Evolutionary conservation across 2,888 invertebrate species (phyloP).

Genomic region (Prionchulus punctatus): DNA sequence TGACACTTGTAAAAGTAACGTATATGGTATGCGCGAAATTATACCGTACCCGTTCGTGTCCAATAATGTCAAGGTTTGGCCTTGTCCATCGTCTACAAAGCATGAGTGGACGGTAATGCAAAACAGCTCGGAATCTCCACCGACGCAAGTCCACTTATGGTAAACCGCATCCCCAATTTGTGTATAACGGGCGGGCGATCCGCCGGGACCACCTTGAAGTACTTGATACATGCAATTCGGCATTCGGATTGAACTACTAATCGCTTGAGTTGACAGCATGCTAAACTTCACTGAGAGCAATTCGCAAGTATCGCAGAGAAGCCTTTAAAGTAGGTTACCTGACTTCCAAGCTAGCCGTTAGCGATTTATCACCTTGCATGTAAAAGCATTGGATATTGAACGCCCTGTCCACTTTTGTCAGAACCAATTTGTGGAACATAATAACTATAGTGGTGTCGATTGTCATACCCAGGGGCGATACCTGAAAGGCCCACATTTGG

Average conservation of each 20-base stretch:
- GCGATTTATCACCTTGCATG: slow-evolving; percentile 4
- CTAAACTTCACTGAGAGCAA: too few relatives aligned
- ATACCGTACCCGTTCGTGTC: background rate
- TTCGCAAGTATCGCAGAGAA: background rate
- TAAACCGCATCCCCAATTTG: slow-evolving; percentile 9
- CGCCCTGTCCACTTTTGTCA: slow-evolving; percentile 10
- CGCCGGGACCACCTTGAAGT: background rate
- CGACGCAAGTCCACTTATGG: slow-evolving; percentile 8
- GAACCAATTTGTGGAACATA: slow-evolving; percentile 6
- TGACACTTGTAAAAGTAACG: too few relatives aligned
- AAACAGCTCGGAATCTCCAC: slow-evolving; percentile 7
- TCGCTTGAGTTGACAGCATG: slow-evolving; percentile 10
- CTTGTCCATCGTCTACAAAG: slow-evolving; percentile 1
- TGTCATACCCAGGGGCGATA: background rate
- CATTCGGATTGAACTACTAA: background rate
- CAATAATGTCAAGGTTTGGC: background rate
- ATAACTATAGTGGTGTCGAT: slow-evolving; percentile 7
- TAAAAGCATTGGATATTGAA: slow-evolving; percentile 8
- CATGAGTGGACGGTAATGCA: slow-evolving; percentile 11
- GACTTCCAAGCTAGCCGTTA: slow-evolving; percentile 1
- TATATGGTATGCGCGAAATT: too few relatives aligned
- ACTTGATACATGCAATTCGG: slow-evolving; percentile 9
- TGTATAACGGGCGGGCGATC: slow-evolving; percentile 3
- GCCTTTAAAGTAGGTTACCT: background rate
- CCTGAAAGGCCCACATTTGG: background rate